Evolutionary conservation across 2,113 vertebrate genomes (phyloP), one percentile per base, ranked within the genome.

Genomic region (Alectura lathami): DNA sequence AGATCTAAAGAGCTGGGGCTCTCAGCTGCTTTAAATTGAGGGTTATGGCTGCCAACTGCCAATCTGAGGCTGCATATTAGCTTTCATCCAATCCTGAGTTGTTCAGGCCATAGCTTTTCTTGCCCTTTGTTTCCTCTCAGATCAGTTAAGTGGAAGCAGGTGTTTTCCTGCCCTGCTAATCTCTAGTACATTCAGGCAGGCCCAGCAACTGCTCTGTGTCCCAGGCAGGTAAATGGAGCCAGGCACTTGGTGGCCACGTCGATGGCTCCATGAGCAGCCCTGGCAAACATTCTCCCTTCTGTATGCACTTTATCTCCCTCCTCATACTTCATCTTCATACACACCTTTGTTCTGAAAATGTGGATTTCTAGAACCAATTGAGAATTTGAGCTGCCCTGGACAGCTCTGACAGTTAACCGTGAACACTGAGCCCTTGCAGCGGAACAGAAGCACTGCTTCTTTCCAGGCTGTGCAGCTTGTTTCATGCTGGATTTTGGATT

Each of bases 1-100:
- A n/a, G 68, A 43, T 36, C 72, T 69, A n/a, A 90, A 86, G 90
- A 78, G 24, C 0, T 51, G 45, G 54, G 77, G 17, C 67, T 90
- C 84, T 94, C 76, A 88, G 77, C 68, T 63, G 73, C 91, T 89
- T 79, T 64, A 77, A 93, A 93, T 86, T 80, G 85, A 86, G 42
- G 95, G 93, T 66, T 91, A n/a, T 54, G 68, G 81, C 88, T 93
- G 91, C 95, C 95, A 94, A 80, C 43, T 73, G 79, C 80, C 93
- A 45, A 40, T 47, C 57, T 75, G 80, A 43, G 75, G 17, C 72
- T 8, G 32, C 9, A 9, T 78, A 86, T 95, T 94, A 79, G 83
- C 83, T 96, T 95, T 86, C 95, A 94, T 13, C 87, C 92, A 91
- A 36, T 47, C 42, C 91, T 2, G 24, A 10, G 38, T 13, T 63